phyloP scores from a whole-genome alignment of 2,888 invertebrate genomes.

The Hydriomena furcata region DNA sequence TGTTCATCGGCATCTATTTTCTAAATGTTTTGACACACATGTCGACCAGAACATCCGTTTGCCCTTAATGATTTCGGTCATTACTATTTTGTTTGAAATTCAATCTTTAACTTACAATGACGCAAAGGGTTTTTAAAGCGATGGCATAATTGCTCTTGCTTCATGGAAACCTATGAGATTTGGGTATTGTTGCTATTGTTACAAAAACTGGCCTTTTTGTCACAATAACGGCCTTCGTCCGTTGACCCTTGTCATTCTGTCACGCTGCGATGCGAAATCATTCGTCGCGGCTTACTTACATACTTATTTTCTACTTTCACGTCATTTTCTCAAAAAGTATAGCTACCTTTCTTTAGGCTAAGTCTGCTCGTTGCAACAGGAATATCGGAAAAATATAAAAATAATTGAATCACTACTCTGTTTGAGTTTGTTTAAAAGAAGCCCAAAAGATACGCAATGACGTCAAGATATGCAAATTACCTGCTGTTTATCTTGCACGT shows the following conservation, averaged over 20 bases:
- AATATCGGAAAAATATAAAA: not conserved
- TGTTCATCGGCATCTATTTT: slow-evolving; percentile 35
- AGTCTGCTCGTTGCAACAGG: too few species aligned
- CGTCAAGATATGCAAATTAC: slow-evolving; percentile 20
- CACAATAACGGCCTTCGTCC: slow-evolving; percentile 37
- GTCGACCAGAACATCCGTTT: slow-evolving; percentile 30
- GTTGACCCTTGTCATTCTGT: slow-evolving; percentile 29
- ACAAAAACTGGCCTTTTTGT: slow-evolving; percentile 43
- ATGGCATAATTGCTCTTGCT: slow-evolving; percentile 41
- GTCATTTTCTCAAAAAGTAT: not conserved
- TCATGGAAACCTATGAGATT: slow-evolving; percentile 50
- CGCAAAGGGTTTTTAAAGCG: slow-evolving; percentile 36
- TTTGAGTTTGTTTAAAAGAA: slow-evolving; percentile 7
- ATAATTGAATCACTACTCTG: slow-evolving; percentile 1
- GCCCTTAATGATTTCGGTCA: slow-evolving; percentile 35
- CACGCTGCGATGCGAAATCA: slow-evolving; percentile 23
- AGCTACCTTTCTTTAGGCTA: too few species aligned
- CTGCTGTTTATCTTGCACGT: slow-evolving; percentile 26
- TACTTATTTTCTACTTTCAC: slow-evolving; percentile 12
- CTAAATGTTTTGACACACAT: slow-evolving; percentile 25
- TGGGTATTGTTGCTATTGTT: slow-evolving; percentile 49
- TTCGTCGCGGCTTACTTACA: slow-evolving; percentile 19
- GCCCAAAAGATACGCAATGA: slow-evolving; percentile 11
- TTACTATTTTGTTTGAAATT: slow-evolving; percentile 32
- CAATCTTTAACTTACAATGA: slow-evolving; percentile 28